These are phyloP conservation scores for Antigone vipio DNA, from an alignment of 2,113 vertebrate genomes.

Conservation along the genomic window DNA sequence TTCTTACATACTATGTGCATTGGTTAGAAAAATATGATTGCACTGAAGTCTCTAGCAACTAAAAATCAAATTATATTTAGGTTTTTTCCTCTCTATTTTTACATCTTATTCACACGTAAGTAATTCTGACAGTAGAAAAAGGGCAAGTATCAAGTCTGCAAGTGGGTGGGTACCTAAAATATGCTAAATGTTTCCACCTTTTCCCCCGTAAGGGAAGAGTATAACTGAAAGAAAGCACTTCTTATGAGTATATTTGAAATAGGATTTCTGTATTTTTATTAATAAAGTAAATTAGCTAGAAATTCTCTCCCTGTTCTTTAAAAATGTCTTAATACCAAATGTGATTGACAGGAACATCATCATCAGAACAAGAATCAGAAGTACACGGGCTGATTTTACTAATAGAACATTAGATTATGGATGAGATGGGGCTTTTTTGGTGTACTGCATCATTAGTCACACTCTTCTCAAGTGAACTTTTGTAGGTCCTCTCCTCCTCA, in stretches of 20 bases:
- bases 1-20: neutral
- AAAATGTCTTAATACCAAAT: neutral
- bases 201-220: neutral
- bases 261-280: neutral
- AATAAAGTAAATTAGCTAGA: neutral
- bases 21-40: neutral
- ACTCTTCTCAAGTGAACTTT: neutral
- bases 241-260: neutral
- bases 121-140: neutral
- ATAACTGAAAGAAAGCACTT: neutral
- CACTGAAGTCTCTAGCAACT: neutral
- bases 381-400: neutral
- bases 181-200: neutral
- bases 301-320: neutral
- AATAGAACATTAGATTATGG: neutral
- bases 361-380: neutral
- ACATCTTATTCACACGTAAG: neutral
- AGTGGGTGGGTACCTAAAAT: neutral
- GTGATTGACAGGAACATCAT: neutral
- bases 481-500: neutral
- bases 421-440: neutral
- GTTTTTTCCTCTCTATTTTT: neutral
- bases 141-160: neutral
- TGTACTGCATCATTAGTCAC: neutral
- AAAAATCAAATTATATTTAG: neutral